A percentile compares a stretch with the other conserved stretches of the same genome.
Evolutionary conservation across 2,888 invertebrate genomes (phyloP).

Genomic region (Athalia circularis): DNA sequence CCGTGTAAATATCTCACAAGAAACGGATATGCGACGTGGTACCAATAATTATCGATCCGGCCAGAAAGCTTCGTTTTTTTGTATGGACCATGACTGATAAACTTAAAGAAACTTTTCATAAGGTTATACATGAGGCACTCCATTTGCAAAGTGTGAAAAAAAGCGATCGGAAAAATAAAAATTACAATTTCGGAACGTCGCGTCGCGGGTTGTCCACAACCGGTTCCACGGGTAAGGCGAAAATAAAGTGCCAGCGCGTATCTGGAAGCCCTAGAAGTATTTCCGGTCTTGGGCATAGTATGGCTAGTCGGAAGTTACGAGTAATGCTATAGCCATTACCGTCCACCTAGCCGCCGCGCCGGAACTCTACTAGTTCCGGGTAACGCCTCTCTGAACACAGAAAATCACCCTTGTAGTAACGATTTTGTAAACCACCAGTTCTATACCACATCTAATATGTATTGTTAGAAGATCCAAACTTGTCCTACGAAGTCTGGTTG

Average conservation of each 20-base stretch:
- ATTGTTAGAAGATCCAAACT: background rate
- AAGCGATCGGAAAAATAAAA: no score
- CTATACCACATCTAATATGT: background rate
- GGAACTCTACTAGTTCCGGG: constrained; percentile 34
- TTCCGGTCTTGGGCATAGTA: constrained; percentile 22
- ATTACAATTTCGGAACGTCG: no score
- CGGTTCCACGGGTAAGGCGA: background rate
- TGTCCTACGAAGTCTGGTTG: background rate
- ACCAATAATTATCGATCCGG: no score
- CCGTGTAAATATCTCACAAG: no score
- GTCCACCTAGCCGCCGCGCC: background rate
- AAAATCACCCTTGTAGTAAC: constrained; percentile 25
- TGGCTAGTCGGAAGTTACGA: constrained; percentile 33
- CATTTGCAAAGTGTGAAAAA: no score
- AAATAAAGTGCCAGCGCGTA: background rate
- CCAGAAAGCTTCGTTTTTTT: no score
- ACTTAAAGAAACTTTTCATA: no score
- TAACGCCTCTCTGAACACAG: constrained; percentile 24
- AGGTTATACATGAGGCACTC: no score
- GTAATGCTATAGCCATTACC: constrained; percentile 28
- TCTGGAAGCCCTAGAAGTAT: constrained; percentile 13
- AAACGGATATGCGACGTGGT: no score
- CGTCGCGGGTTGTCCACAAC: background rate
- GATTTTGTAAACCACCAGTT: constrained; percentile 14
- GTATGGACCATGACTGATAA: no score